Percentiles rank a stretch among this genome's conserved stretches.
These are phyloP conservation scores for Macrostomum lignano DNA, from an alignment of 1,140 invertebrate genomes.

Conservation along the genomic window DNA sequence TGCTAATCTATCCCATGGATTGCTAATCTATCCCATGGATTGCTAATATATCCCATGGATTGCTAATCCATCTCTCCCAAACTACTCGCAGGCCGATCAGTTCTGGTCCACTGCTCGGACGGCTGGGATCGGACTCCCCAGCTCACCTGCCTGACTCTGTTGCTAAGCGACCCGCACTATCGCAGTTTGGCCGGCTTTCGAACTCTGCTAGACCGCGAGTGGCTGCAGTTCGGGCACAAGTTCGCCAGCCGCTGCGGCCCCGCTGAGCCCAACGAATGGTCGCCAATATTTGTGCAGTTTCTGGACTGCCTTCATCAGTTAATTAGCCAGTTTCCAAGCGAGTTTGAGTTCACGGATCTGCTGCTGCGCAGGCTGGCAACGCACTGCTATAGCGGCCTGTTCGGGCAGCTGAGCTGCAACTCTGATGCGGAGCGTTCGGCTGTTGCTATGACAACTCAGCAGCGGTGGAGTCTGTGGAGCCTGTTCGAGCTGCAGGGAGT, in stretches of 20 bases:
- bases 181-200: slow-evolving; percentile 67
- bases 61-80: too few relatives aligned
- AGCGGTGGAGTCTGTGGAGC: too few relatives aligned
- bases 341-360: slow-evolving; percentile 93
- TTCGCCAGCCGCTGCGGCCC: slow-evolving; percentile 65
- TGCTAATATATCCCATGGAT: too few relatives aligned
- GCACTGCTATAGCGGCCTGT: too few relatives aligned
- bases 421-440: too few relatives aligned
- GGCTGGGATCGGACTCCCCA: slow-evolving; percentile 88
- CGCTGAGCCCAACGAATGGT: slow-evolving; percentile 40
- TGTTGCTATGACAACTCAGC: too few relatives aligned
- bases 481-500: too few relatives aligned
- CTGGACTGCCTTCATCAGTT: slow-evolving; percentile 80
- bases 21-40: too few relatives aligned
- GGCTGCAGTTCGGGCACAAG: slow-evolving; percentile 84
- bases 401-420: too few relatives aligned
- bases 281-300: slow-evolving; percentile 89
- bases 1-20: too few relatives aligned
- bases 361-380: too few relatives aligned
- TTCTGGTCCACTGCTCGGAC: slow-evolving; percentile 76
- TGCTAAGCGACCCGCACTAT: slow-evolving; percentile 73
- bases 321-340: slow-evolving; percentile 53
- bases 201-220: slow-evolving; percentile 62
- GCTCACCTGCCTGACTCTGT: slow-evolving; percentile 56
- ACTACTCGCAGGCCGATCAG: slow-evolving; percentile 72